Conservation (phyloP, 2,797 vertebrate genomes). For the Parambassis ranga region DNA sequence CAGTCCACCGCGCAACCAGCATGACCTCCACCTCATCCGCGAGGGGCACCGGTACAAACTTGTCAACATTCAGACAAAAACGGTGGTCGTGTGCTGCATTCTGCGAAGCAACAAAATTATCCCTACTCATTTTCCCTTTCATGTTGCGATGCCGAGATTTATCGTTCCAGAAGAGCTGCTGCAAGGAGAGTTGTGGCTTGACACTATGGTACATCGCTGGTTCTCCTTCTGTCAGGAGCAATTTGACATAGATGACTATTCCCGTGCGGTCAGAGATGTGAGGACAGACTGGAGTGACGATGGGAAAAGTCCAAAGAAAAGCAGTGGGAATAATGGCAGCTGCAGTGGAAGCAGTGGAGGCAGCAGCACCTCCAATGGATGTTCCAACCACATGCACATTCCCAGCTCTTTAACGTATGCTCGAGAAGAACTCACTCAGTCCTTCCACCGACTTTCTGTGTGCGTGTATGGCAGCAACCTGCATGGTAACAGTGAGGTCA, state of each 20-base stretch:
- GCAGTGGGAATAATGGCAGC: conserved; percentile 61
- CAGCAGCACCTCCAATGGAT: conserved; percentile 81
- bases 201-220: conserved; percentile 93
- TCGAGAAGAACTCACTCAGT: conserved; percentile 95
- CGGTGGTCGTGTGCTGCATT: conserved; percentile 93
- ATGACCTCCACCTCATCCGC: conserved; percentile 94
- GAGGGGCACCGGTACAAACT: conserved; percentile 98
- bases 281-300: conserved; percentile 93
- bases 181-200: conserved; percentile 90
- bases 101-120: conserved; percentile 91
- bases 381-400: conserved; percentile 85
- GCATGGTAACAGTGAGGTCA: conserved; percentile 96
- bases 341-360: conserved; percentile 64
- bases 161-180: conserved; percentile 90
- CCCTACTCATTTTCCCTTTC: conserved; percentile 93
- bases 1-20: conserved; percentile 92
- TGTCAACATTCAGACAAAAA: conserved; percentile 98
- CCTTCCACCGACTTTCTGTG: conserved; percentile 96
- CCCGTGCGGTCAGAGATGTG: conserved; percentile 92
- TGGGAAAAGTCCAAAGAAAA: conserved; percentile 92
- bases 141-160: conserved; percentile 87
- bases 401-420: conserved; percentile 93
- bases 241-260: conserved; percentile 97
- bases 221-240: conserved; percentile 94
- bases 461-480: conserved; percentile 97